Evolutionary conservation across 2,888 invertebrate species (phyloP).

Genomic region (Buathra laborator): DNA sequence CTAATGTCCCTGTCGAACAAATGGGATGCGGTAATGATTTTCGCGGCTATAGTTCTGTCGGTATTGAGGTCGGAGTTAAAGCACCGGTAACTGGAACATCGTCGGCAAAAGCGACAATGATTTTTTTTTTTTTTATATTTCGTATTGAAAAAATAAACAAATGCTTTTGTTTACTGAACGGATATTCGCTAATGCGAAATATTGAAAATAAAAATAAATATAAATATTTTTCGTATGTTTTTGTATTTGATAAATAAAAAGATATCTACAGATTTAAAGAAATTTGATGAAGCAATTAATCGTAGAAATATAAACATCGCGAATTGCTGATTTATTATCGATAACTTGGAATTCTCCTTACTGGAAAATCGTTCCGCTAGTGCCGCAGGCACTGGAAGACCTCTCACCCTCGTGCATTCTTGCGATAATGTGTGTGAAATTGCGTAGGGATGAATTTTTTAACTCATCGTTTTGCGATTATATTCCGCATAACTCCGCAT

Average conservation of each 20-base stretch:
- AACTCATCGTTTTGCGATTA: slow-evolving; percentile 78
- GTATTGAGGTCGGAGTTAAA: slow-evolving; percentile 19
- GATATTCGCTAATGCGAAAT: slow-evolving; percentile 13
- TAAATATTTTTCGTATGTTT: slow-evolving; percentile 71
- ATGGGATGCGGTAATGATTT: slow-evolving; percentile 58
- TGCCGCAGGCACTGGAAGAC: no score
- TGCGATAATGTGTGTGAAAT: slow-evolving; percentile 79
- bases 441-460: slow-evolving; percentile 78
- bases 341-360: no score
- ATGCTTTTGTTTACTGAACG: no score
- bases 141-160: not conserved
- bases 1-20: slow-evolving; percentile 60
- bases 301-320: no score
- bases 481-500: slow-evolving; percentile 69
- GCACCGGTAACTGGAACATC: not conserved
- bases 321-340: no score
- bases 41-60: slow-evolving; percentile 19
- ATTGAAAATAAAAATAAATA: slow-evolving; percentile 67
- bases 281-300: no score
- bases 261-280: no score
- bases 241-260: no score
- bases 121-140: not conserved
- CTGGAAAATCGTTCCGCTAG: no score
- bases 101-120: not conserved
- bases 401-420: slow-evolving; percentile 72